These are phyloP conservation scores for Hermaeophaga mercurialis DNA, from an alignment of 2,888 invertebrate species.

Conservation along the genomic window DNA sequence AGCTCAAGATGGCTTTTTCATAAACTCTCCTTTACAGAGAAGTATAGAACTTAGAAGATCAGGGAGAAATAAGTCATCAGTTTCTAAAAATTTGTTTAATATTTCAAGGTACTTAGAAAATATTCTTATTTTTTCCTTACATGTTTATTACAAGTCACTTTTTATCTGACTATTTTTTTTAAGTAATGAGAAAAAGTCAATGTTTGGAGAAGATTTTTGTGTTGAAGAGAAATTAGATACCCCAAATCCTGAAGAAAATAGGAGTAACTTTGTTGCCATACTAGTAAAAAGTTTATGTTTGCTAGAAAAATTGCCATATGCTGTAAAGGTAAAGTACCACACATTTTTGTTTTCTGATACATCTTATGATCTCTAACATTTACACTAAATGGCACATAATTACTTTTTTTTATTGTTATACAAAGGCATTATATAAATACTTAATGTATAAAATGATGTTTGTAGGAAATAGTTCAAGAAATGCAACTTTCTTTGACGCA, in stretches of 20 bases:
- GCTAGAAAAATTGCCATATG: conserved; percentile 82
- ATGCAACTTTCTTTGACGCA: conserved; percentile 82
- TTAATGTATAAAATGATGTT: conserved; percentile 20
- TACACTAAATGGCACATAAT: too few species aligned
- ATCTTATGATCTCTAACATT: too few species aligned
- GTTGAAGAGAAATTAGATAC: conserved; percentile 65
- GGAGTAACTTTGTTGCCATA: conserved; percentile 75
- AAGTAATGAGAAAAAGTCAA: conserved; percentile 46
- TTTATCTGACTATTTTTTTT: conserved; percentile 23
- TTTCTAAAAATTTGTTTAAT: conserved; percentile 63
- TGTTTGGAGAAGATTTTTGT: conserved; percentile 52
- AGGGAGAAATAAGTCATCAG: conserved; percentile 61
- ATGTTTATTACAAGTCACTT: background rate
- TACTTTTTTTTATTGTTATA: conserved; percentile 12
- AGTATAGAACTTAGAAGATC: conserved; percentile 64
- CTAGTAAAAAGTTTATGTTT: conserved; percentile 85
- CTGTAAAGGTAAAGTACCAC: conserved; percentile 70
- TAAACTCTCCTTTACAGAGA: conserved; percentile 63
- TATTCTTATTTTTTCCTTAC: background rate
- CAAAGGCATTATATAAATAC: background rate
- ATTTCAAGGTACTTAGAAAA: conserved; percentile 16
- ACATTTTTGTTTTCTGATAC: conserved; percentile 4
- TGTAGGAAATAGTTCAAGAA: conserved; percentile 77
- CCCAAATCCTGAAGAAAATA: conserved; percentile 66
- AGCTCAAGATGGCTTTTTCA: conserved; percentile 58